Percentiles rank a stretch among this genome's conserved stretches.
Conservation (phyloP, 1,140 invertebrate genomes). For the Heliconius hewitsoni region DNA sequence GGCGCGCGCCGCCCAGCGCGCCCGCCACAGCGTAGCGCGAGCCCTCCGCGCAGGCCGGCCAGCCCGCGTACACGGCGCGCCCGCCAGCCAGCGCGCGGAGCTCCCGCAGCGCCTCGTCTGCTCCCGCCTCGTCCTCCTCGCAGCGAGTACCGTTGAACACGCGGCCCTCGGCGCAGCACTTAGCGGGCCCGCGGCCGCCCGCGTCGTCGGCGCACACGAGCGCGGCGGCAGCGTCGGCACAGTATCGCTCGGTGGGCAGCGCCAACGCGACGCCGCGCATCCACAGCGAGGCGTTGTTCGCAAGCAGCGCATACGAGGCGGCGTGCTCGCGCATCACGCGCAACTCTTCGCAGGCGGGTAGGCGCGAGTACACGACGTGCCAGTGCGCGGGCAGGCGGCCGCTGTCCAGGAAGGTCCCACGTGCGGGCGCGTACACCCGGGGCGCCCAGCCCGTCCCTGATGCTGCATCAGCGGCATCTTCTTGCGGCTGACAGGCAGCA, state of each 20-base stretch:
- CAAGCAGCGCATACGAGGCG: constrained; percentile 75
- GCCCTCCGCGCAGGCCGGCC: constrained; percentile 68
- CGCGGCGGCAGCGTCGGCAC: constrained; percentile 82
- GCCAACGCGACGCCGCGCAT: constrained; percentile 63
- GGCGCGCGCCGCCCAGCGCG: constrained; percentile 72
- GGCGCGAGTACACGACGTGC: constrained; percentile 58
- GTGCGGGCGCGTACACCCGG: constrained; percentile 79
- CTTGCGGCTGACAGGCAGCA: constrained; percentile 47
- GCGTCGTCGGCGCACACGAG: constrained; percentile 81
- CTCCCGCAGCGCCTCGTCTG: constrained; percentile 82
- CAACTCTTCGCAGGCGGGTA: constrained; percentile 68
- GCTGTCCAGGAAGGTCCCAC: constrained; percentile 51
- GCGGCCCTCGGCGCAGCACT: constrained; percentile 62
- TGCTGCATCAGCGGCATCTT: constrained; percentile 26
- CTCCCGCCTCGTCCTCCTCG: constrained; percentile 83
- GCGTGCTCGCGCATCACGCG: constrained; percentile 54
- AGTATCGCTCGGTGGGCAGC: constrained; percentile 80
- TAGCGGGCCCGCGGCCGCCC: constrained; percentile 43
- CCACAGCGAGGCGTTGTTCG: constrained; percentile 82
- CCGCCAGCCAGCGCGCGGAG: constrained; percentile 60
- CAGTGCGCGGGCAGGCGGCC: constrained; percentile 76
- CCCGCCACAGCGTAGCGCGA: constrained; percentile 68
- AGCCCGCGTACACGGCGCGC: constrained; percentile 68
- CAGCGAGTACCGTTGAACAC: constrained; percentile 68
- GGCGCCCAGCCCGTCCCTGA: constrained; percentile 79